Percentiles rank a stretch among this genome's conserved stretches.
phyloP scores from a whole-genome alignment of 2,888 invertebrate genomes.

The Nemotelus pantherinus region DNA sequence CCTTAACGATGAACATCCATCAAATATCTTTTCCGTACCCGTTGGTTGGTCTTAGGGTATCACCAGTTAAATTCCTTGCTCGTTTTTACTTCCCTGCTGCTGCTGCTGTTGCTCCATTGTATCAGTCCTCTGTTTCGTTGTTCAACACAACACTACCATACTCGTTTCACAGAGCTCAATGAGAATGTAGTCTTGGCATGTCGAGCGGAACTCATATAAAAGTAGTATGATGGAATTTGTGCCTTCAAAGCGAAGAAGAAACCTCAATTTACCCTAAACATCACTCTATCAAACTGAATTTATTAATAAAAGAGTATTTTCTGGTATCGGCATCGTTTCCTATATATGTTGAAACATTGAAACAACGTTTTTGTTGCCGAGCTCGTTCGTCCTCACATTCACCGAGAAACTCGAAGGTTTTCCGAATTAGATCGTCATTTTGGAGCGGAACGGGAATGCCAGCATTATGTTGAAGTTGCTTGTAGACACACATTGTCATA shows the following conservation, averaged over 20 bases:
- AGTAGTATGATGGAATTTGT: constrained; percentile 35
- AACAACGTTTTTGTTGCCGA: background rate
- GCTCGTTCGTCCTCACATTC: constrained; percentile 27
- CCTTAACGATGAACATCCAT: constrained; percentile 39
- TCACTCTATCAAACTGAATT: constrained; percentile 49
- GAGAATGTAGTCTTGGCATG: constrained; percentile 23
- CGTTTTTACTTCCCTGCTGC: background rate
- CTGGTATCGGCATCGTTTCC: constrained; percentile 37
- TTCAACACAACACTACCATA: background rate
- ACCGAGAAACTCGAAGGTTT: constrained; percentile 45
- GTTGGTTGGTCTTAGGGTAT: constrained; percentile 16
- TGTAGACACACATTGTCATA: constrained; percentile 50
- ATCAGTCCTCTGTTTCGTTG: background rate
- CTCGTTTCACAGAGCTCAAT: background rate
- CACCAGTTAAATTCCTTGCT: constrained; percentile 28
- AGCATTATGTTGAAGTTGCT: constrained; percentile 36
- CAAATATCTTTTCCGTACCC: constrained; percentile 36
- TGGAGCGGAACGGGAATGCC: constrained; percentile 22
- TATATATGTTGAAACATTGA: constrained; percentile 5
- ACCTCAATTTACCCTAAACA: constrained; percentile 45
- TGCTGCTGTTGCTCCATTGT: background rate
- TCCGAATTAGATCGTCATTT: constrained; percentile 48
- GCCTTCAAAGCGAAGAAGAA: constrained; percentile 38
- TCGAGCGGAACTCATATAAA: constrained; percentile 15
- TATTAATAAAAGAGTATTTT: constrained; percentile 50